A percentile compares a stretch with the other conserved stretches of the same genome.
Evolutionary conservation across 1,140 invertebrate genomes (phyloP).

Genomic region (Heliconius nattereri): DNA sequence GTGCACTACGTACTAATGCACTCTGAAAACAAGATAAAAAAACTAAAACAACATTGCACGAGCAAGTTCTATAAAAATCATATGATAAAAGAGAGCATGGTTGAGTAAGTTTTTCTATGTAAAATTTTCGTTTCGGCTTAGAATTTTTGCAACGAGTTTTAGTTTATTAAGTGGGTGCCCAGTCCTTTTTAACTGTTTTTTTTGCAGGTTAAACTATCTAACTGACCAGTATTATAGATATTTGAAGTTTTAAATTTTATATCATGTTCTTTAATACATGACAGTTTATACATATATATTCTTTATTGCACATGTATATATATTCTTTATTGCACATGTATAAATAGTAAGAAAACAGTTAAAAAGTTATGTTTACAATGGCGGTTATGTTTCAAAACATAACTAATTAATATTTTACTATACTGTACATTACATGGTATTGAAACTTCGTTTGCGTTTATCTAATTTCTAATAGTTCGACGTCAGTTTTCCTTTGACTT

Average conservation of each 20-base stretch:
- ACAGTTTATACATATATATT: too few species aligned
- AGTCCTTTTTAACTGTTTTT: neutral
- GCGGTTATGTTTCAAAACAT: too few species aligned
- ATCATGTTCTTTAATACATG: too few species aligned
- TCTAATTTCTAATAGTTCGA: too few species aligned
- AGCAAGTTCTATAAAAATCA: slow-evolving; percentile 16
- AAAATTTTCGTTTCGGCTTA: slow-evolving; percentile 1
- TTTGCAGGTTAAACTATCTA: neutral
- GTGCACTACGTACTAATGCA: slow-evolving; percentile 30
- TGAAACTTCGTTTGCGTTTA: too few species aligned
- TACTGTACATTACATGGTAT: too few species aligned
- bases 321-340: too few species aligned
- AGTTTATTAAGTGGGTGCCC: neutral
- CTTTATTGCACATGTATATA: too few species aligned
- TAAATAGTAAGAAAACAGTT: too few species aligned
- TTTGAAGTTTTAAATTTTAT: neutral
- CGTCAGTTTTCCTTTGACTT: too few species aligned
- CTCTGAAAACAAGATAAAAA: slow-evolving; percentile 24
- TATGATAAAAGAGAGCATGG: slow-evolving; percentile 16
- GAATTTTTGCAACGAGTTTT: neutral
- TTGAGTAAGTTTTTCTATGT: slow-evolving; percentile 9
- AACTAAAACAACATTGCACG: slow-evolving; percentile 22
- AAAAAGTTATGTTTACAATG: too few species aligned
- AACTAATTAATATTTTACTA: too few species aligned
- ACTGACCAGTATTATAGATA: neutral